These are phyloP conservation scores for Pantherophis guttatus DNA, from an alignment of 2,113 vertebrate genomes.

Conservation along the genomic window DNA sequence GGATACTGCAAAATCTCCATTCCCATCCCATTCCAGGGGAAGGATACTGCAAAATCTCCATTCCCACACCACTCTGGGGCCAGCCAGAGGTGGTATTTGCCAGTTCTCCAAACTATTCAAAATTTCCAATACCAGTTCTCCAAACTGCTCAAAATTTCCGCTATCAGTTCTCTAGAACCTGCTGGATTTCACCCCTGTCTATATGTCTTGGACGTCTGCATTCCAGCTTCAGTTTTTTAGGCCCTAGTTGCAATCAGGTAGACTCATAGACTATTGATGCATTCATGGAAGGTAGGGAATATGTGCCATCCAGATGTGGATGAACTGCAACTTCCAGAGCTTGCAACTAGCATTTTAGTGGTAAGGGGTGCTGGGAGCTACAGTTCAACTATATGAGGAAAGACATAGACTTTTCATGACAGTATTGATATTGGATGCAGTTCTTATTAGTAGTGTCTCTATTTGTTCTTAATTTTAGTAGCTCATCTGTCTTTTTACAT, in stretches of 20 bases:
- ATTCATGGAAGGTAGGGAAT: neutral
- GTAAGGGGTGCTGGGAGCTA: neutral
- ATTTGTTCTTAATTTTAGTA: neutral
- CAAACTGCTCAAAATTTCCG: no score
- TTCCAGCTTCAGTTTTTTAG: neutral
- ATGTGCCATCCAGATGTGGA: neutral
- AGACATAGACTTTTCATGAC: neutral
- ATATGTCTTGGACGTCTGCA: neutral
- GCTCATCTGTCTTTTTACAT: neutral
- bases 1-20: no score
- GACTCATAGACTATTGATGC: neutral
- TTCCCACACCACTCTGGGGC: no score
- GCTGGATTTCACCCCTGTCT: no score
- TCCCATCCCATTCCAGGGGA: no score
- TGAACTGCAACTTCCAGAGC: neutral
- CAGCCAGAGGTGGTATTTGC: no score
- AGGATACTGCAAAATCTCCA: no score
- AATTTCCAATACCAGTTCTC: no score
- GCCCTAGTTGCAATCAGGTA: neutral
- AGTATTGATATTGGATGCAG: neutral
- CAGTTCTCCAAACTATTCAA: no score
- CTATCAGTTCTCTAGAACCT: no score
- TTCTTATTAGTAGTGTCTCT: neutral
- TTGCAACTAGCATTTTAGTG: neutral
- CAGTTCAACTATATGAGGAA: neutral